Evolutionary conservation across 2,797 vertebrate species (phyloP).

Genomic region (Periparus ater): DNA sequence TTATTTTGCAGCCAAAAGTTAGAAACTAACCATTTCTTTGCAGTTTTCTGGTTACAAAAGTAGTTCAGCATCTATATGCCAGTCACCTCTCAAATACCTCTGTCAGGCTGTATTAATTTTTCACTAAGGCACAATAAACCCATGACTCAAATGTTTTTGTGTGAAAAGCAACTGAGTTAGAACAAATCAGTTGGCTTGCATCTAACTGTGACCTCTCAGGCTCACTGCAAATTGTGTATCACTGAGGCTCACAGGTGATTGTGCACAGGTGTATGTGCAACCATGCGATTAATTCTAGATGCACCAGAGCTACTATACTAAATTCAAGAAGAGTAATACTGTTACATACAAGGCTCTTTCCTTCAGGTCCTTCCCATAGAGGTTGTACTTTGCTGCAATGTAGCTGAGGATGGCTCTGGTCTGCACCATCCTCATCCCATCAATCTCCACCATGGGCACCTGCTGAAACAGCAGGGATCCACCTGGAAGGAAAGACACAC

Average conservation of each 20-base stretch:
- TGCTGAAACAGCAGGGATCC: conserved; percentile 85
- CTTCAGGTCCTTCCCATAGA: conserved; percentile 83
- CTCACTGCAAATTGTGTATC: neutral
- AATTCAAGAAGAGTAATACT: neutral
- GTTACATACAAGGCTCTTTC: conserved; percentile 80
- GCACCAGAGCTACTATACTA: neutral
- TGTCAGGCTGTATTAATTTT: neutral
- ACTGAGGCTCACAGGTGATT: neutral
- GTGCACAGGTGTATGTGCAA: neutral
- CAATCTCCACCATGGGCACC: conserved; percentile 88
- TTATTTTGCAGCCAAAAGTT: neutral
- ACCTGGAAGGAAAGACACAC: conserved; percentile 63
- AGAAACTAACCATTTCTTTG: neutral
- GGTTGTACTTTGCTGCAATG: conserved; percentile 85
- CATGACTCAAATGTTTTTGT: neutral
- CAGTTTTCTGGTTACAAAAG: neutral
- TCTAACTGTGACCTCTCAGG: neutral
- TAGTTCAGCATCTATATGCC: neutral
- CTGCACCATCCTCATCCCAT: conserved; percentile 87
- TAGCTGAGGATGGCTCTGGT: conserved; percentile 86
- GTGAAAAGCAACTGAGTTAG: neutral
- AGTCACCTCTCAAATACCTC: neutral
- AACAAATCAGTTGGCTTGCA: neutral
- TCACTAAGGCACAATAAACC: neutral
- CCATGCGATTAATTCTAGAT: neutral